These are phyloP conservation scores for Lepilemur septentrionalis DNA, from an alignment of 2,797 vertebrate genomes.

Conservation along the genomic window DNA sequence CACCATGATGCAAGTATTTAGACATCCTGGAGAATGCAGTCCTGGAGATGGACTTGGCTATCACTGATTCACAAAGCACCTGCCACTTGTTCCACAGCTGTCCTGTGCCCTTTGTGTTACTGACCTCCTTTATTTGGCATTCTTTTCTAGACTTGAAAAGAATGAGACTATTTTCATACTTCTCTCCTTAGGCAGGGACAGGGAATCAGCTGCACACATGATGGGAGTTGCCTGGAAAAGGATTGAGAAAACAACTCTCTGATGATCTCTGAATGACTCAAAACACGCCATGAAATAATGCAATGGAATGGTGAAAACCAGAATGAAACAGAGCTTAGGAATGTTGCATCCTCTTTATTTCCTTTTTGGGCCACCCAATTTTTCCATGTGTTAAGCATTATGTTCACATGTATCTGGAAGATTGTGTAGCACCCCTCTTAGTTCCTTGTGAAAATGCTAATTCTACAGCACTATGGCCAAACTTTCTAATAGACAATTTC, in stretches of 20 bases:
- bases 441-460: not conserved
- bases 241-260: not conserved
- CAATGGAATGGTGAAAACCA: not conserved
- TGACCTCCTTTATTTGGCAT: not conserved
- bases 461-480: not conserved
- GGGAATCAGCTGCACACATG: not conserved
- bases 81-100: not conserved
- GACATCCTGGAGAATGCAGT: not conserved
- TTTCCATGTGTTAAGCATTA: slow-evolving; percentile 50
- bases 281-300: not conserved
- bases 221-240: slow-evolving; percentile 1
- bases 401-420: not conserved
- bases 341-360: not conserved
- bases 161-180: not conserved
- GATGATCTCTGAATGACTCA: slow-evolving; percentile 27
- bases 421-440: not conserved
- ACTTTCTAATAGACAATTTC: not conserved
- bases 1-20: not conserved
- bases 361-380: slow-evolving; percentile 23
- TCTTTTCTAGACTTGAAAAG: slow-evolving; percentile 19
- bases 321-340: slow-evolving; percentile 33
- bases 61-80: not conserved
- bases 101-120: not conserved
- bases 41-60: not conserved
- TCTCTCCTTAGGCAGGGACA: not conserved